These are phyloP conservation scores for Ochotona curzoniae DNA, from an alignment of 2,113 vertebrate species.

Conservation along the genomic window DNA sequence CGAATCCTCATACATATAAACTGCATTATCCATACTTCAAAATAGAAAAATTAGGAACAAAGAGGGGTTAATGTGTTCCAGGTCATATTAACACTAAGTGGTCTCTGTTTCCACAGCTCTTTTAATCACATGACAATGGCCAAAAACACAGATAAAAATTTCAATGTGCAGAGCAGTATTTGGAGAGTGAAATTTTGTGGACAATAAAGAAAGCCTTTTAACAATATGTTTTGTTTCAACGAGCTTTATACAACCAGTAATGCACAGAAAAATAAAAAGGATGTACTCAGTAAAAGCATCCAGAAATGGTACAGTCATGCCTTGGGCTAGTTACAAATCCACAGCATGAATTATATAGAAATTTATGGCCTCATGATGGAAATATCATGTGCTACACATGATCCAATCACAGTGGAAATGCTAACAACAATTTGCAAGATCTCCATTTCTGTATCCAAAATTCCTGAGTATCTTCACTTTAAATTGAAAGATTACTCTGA, in stretches of 20 bases:
- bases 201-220: neutral
- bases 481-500: constrained; percentile 4
- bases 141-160: constrained; percentile 14
- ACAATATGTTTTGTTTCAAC: neutral
- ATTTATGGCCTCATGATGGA: neutral
- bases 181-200: neutral
- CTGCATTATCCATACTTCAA: neutral
- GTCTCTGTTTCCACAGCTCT: constrained; percentile 16
- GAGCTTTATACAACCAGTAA: neutral
- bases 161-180: neutral
- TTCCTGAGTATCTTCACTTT: neutral
- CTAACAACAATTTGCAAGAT: neutral
- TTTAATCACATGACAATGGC: neutral
- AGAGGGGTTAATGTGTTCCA: neutral
- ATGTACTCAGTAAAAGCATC: neutral
- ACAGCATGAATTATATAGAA: neutral
- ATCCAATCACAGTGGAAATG: neutral
- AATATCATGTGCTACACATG: neutral
- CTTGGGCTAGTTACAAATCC: neutral
- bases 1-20: neutral
- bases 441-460: neutral
- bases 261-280: neutral
- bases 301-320: neutral
- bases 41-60: neutral
- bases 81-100: neutral